These are phyloP conservation scores for Orycteropus afer DNA, from an alignment of 2,113 vertebrate species.

Conservation along the genomic window DNA sequence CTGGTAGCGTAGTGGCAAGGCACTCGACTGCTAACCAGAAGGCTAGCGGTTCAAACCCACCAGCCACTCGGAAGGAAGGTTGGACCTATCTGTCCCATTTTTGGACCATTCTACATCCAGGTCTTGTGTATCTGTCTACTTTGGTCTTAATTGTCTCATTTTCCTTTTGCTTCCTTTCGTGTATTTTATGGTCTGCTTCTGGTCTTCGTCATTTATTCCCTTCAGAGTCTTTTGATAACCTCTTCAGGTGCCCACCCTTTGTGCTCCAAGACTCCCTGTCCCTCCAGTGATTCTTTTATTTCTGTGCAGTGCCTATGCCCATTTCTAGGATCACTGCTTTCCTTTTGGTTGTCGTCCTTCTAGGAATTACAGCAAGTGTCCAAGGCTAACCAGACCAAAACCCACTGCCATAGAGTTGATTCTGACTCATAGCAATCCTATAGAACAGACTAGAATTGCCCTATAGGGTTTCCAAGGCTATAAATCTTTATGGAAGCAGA, in stretches of 20 bases:
- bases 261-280: not conserved
- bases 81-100: not conserved
- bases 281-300: not conserved
- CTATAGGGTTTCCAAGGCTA: too few species aligned
- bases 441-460: too few species aligned
- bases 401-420: too few species aligned
- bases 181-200: not conserved
- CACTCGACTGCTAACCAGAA: too few species aligned
- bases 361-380: not conserved
- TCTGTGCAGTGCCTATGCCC: not conserved
- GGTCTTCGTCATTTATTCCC: not conserved
- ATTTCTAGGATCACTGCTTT: not conserved
- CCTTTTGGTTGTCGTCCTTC: not conserved
- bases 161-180: not conserved
- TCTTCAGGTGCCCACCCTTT: not conserved
- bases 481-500: too few species aligned
- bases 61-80: too few species aligned
- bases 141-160: not conserved
- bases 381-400: not conserved
- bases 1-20: too few species aligned
- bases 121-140: not conserved
- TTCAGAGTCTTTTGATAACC: not conserved
- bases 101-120: not conserved
- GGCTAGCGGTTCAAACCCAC: too few species aligned
- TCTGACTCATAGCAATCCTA: too few species aligned